Percentiles rank a stretch among this genome's conserved stretches.
These are phyloP conservation scores for Glyphotaelius pellucidus DNA, from an alignment of 2,888 invertebrate genomes.

Conservation along the genomic window DNA sequence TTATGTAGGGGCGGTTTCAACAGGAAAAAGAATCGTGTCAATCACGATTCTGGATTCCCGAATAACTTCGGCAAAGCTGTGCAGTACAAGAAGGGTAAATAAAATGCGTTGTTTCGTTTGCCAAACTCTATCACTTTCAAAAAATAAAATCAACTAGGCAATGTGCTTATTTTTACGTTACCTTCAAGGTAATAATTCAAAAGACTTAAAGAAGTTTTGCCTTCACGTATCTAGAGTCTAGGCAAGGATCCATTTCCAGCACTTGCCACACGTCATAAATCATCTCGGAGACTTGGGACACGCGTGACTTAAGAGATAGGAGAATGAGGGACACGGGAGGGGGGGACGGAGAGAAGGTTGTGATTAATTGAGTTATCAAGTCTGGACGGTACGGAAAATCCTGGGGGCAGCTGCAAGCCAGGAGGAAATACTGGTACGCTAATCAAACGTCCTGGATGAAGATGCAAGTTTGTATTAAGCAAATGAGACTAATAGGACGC, in stretches of 20 bases:
- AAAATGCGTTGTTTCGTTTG: too few species aligned
- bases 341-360: background rate
- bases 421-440: slow-evolving; percentile 15
- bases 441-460: slow-evolving; percentile 42
- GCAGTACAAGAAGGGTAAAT: too few species aligned
- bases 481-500: slow-evolving; percentile 41
- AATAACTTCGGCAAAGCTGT: too few species aligned
- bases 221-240: background rate
- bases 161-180: background rate
- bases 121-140: background rate
- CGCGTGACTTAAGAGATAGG: slow-evolving; percentile 25
- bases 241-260: slow-evolving; percentile 25
- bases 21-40: too few species aligned
- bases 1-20: too few species aligned
- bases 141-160: background rate
- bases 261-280: slow-evolving; percentile 43
- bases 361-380: slow-evolving; percentile 53
- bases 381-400: slow-evolving; percentile 27
- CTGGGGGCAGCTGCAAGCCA: background rate
- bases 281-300: slow-evolving; percentile 35
- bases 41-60: too few species aligned
- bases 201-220: background rate
- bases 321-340: background rate
- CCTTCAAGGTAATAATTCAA: background rate
- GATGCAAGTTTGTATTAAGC: slow-evolving; percentile 45